phyloP scores from a whole-genome alignment of 2,888 invertebrate species.

The Neria commutata region DNA sequence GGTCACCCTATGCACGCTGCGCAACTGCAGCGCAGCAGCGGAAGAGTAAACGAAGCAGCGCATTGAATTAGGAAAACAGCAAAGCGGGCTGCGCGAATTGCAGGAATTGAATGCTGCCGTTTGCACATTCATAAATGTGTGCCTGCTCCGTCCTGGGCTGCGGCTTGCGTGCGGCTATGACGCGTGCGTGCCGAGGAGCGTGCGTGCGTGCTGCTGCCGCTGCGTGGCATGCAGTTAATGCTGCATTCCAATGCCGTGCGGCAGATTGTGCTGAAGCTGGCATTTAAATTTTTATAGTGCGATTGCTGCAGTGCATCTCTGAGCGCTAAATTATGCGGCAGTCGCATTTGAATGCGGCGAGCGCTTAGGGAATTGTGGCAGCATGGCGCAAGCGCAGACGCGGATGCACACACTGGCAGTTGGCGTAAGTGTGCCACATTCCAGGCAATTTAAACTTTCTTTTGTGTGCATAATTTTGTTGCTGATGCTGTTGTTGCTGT shows the following conservation, averaged over 20 bases:
- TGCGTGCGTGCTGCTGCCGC: background rate
- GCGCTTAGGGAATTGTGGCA: conserved; percentile 38
- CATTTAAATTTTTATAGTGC: conserved; percentile 13
- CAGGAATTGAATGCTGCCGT: no score
- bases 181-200: background rate
- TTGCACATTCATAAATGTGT: conserved; percentile 54
- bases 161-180: conserved; percentile 3
- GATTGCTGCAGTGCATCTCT: conserved; percentile 42
- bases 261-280: conserved; percentile 35
- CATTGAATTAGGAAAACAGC: background rate
- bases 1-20: no score
- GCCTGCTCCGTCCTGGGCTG: no score
- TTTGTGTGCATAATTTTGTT: conserved; percentile 6
- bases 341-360: conserved; percentile 45
- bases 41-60: background rate
- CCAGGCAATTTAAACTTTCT: conserved; percentile 5
- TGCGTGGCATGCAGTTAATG: background rate
- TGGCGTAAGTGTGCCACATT: conserved; percentile 44
- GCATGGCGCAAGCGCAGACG: background rate
- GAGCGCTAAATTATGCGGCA: conserved; percentile 49
- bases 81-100: no score
- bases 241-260: background rate
- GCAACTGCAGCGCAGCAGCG: background rate
- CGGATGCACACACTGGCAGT: conserved; percentile 13
- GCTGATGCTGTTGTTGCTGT: conserved; percentile 20